Conservation (phyloP, 2,888 invertebrate genomes). For the Amblyjoppa fuscipennis region DNA sequence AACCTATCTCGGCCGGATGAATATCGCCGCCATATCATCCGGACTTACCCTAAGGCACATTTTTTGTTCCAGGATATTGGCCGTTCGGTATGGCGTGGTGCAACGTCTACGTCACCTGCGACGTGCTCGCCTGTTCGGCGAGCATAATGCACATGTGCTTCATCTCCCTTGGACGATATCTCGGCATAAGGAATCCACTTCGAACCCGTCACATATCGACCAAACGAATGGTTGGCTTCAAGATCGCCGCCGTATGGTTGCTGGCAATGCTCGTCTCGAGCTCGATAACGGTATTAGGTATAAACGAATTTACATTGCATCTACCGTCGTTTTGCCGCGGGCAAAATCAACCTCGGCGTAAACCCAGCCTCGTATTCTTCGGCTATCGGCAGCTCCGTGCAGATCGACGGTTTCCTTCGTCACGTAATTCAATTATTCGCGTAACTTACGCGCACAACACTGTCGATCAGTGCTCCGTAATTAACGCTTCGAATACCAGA, state of each 20-base stretch:
- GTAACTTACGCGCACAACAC: not conserved
- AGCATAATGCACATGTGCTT: conserved; percentile 98
- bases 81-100: conserved; percentile 97
- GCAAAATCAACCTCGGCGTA: not conserved
- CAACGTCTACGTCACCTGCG: conserved; percentile 97
- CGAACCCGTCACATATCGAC: conserved; percentile 94
- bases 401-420: not conserved
- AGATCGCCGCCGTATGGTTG: conserved; percentile 97
- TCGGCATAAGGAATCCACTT: conserved; percentile 95
- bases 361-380: not conserved
- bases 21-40: too few species aligned
- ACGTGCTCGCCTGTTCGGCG: conserved; percentile 97
- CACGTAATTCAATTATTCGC: not conserved
- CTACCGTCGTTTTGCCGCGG: too few species aligned
- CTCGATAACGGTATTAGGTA: conserved; percentile 94
- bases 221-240: conserved; percentile 92
- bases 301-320: conserved; percentile 77
- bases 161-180: conserved; percentile 94
- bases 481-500: too few species aligned
- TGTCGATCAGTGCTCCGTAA: not conserved
- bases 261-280: conserved; percentile 95
- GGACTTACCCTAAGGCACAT: not conserved
- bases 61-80: conserved; percentile 92
- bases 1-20: too few species aligned
- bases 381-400: not conserved